Evolutionary conservation across 2,888 invertebrate genomes (phyloP), one percentile per base, ranked within the genome.

Genomic region (Drosophila testacea): DNA sequence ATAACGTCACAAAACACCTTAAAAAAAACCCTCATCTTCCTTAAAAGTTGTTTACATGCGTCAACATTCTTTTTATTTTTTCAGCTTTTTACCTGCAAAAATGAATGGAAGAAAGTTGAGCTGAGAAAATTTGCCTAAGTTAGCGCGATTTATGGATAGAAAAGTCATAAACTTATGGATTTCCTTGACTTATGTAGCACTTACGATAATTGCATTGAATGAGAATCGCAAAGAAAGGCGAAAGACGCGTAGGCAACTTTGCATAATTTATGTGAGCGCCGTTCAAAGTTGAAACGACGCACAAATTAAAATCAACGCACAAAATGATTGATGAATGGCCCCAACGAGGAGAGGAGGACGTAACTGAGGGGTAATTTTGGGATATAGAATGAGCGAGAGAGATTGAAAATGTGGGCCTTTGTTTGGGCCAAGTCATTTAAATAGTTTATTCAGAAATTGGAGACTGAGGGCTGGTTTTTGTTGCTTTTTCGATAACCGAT

Each of bases 271-370:
- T 84, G 87, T 66, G 80, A 64, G 75, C 52, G 48, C 42, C 60
- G 80, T 80, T 83, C 83, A 86, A 88, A 83, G 83, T 88, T 86
- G 78, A 84, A 79, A 79, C 65, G 82, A 75, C 73, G 83, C 83
- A 83, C 83, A 84, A 86, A 84, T 84, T 84, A 88, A 84, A 84
- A 84, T 84, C 89, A 83, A 83, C 83, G 83, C 84, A 84, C 89
- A 80, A 83, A 80, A 81, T 84, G 83, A 84, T 84, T 84, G 83
- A 84, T 84, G 83, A 84, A 84, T 80, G 81, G 82, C 52, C 48
- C 52, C 42, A 28, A n/a, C 36, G 13, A 10, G 13, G 9, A 16
- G 30, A n/a, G 34, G 47, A 39, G 11, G 4, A 4, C 28, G 22
- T 27, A 38, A 39, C 13, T 22, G 47, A 10, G 30, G 36, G 27